Percentiles rank a stretch among this genome's conserved stretches.
phyloP scores from a whole-genome alignment of 2,888 invertebrate species.

The Choristoneura rosaceana region DNA sequence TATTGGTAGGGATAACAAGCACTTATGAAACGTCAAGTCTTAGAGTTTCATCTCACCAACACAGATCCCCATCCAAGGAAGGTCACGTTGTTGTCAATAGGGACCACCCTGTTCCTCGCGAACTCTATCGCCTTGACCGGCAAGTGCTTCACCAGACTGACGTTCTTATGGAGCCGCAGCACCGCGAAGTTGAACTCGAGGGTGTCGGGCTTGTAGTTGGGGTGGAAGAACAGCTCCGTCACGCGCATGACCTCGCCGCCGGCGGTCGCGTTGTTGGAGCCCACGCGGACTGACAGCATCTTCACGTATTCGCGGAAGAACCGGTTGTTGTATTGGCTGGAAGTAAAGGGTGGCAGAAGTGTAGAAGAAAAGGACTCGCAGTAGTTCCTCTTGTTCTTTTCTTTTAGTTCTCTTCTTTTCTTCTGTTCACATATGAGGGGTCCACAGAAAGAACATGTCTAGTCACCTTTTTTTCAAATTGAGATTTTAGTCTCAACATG shows the following conservation, averaged over 20 bases:
- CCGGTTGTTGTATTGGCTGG: constrained; percentile 78
- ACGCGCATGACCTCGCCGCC: constrained; percentile 69
- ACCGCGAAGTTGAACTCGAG: constrained; percentile 75
- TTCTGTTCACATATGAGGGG: no score
- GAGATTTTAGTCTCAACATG: no score
- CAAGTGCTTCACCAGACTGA: constrained; percentile 52
- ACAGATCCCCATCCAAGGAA: constrained; percentile 80
- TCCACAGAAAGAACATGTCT: no score
- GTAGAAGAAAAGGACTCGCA: no score
- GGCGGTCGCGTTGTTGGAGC: constrained; percentile 70
- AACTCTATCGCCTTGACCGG: constrained; percentile 55
- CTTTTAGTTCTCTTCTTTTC: no score
- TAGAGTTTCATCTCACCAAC: constrained; percentile 60
- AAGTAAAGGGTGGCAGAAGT: not conserved
- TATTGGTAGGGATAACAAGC: no score
- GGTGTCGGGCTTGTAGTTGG: constrained; percentile 76
- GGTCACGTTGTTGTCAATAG: constrained; percentile 62
- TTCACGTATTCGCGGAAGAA: constrained; percentile 79
- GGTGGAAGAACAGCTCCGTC: constrained; percentile 75
- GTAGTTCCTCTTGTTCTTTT: no score
- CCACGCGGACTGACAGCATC: constrained; percentile 73
- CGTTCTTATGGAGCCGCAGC: constrained; percentile 66
- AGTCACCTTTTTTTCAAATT: no score
- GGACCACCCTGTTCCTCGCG: constrained; percentile 56
- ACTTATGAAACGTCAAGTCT: no score